Conservation (phyloP, 2,888 invertebrate species). For the Hydrotaea cyrtoneurina region DNA sequence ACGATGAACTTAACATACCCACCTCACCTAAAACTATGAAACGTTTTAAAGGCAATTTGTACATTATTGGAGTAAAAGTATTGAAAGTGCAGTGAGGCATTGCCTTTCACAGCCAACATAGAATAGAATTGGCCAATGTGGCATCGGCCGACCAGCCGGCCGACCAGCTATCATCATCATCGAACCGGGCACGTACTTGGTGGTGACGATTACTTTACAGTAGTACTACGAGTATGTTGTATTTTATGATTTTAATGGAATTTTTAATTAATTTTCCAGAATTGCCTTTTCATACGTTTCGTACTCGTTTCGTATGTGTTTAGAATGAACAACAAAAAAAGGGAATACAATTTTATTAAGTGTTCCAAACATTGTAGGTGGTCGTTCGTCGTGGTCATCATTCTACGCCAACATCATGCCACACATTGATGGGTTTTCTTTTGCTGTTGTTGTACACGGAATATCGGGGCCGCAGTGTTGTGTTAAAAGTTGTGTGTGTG, state of each 20-base stretch:
- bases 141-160: neutral
- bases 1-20: neutral
- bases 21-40: neutral
- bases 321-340: neutral
- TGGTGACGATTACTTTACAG: conserved; percentile 18
- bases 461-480: neutral
- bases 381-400: conserved; percentile 23
- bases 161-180: neutral
- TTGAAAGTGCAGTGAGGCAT: neutral
- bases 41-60: neutral
- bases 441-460: neutral
- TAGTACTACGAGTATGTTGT: too few species aligned
- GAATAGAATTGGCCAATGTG: too few species aligned
- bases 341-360: conserved; percentile 10
- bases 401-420: neutral
- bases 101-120: too few species aligned
- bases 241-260: conserved; percentile 64
- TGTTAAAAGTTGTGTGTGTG: neutral
- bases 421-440: neutral
- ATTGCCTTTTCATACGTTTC: conserved; percentile 24
- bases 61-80: neutral
- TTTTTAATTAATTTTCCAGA: conserved; percentile 65
- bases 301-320: conserved; percentile 1
- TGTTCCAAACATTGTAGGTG: conserved; percentile 48
- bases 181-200: conserved; percentile 55